Evolutionary conservation across 2,113 vertebrate species (phyloP).

Genomic region (Bucco capensis): DNA sequence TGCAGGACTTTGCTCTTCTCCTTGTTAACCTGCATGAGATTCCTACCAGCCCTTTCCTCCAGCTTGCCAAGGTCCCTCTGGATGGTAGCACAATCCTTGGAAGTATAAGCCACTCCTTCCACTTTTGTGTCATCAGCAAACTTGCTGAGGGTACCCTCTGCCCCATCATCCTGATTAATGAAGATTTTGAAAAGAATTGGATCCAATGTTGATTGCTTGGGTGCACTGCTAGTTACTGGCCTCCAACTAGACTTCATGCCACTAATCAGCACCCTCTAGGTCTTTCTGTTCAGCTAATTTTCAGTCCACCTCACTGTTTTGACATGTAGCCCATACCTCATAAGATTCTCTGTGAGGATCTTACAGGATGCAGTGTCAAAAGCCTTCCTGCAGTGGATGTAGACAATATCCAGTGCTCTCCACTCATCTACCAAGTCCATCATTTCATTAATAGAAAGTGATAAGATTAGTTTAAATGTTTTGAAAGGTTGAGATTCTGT

Average conservation of each 20-base stretch:
- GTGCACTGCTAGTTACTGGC: not conserved
- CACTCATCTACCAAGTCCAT: not conserved
- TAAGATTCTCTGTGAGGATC: not conserved
- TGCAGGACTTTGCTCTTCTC: not conserved
- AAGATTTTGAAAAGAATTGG: not conserved
- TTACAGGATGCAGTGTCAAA: not conserved
- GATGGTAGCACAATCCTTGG: not conserved
- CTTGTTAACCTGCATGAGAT: not conserved
- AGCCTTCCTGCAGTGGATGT: not conserved
- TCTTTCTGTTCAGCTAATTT: not conserved
- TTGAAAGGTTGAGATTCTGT: not conserved
- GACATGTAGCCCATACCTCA: not conserved
- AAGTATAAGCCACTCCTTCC: not conserved
- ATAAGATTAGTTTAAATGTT: not conserved
- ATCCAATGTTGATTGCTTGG: not conserved
- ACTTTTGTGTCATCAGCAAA: not conserved
- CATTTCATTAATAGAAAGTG: not conserved
- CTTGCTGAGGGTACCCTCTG: not conserved
- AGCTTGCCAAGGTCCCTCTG: not conserved
- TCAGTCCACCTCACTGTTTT: not conserved
- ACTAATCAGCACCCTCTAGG: not conserved
- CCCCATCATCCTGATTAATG: not conserved
- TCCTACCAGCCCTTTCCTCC: not conserved
- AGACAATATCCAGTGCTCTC: not conserved
- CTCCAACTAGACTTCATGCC: not conserved